Percentiles rank a stretch among this genome's conserved stretches.
phyloP scores from a whole-genome alignment of 1,140 invertebrate genomes.

The Drosophila arawakana region DNA sequence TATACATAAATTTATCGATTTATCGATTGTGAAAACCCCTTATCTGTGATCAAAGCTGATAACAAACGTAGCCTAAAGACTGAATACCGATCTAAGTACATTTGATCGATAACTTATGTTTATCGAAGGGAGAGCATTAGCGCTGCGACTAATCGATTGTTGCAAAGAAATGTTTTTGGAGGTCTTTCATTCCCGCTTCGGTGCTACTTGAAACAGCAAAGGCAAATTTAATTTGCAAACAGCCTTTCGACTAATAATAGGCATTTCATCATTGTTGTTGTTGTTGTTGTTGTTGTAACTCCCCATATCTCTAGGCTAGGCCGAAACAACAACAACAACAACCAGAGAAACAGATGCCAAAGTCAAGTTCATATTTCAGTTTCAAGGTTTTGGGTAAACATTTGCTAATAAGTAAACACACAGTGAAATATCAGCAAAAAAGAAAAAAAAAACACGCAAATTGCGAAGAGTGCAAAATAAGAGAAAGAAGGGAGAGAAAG shows the following conservation, averaged over 20 bases:
- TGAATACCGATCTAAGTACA: too few species aligned
- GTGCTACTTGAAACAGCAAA: constrained; percentile 32
- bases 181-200: neutral
- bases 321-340: constrained; percentile 30
- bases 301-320: constrained; percentile 58
- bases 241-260: constrained; percentile 49
- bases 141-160: constrained; percentile 1
- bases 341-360: constrained; percentile 58
- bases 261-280: constrained; percentile 12
- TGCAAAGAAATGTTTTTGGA: neutral
- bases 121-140: constrained; percentile 10
- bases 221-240: constrained; percentile 50
- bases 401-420: constrained; percentile 60
- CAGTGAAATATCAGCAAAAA: constrained; percentile 38
- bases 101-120: neutral
- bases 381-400: constrained; percentile 78
- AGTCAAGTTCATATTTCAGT: constrained; percentile 80
- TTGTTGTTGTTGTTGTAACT: constrained; percentile 55
- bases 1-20: neutral
- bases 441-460: constrained; percentile 2
- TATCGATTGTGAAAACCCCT: neutral
- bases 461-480: constrained; percentile 32
- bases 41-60: neutral
- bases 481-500: constrained; percentile 35
- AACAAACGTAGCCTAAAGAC: too few species aligned